These are phyloP conservation scores for Dichetophora obliterata DNA, from an alignment of 2,888 invertebrate genomes.

Conservation along the genomic window DNA sequence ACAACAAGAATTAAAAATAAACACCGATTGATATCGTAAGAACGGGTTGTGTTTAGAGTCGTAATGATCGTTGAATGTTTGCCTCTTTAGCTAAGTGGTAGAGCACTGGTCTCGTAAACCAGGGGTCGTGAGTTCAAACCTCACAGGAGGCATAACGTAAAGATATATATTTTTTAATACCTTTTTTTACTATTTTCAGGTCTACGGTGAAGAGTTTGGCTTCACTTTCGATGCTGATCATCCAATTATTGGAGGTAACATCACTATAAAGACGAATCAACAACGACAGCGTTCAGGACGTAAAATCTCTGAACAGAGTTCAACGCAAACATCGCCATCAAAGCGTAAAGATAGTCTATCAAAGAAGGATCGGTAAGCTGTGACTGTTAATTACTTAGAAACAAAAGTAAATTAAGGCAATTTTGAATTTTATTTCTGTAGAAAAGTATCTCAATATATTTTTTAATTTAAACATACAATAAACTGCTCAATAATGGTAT, in stretches of 20 bases:
- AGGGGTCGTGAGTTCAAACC: slow-evolving; percentile 66
- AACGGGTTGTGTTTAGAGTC: background rate
- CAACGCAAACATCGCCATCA: slow-evolving; percentile 83
- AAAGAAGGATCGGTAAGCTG: slow-evolving; percentile 75
- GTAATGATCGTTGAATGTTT: background rate
- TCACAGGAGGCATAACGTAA: slow-evolving; percentile 59
- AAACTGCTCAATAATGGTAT: too few relatives aligned
- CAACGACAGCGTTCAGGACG: slow-evolving; percentile 71
- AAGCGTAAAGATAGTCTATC: slow-evolving; percentile 83
- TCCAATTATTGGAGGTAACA: slow-evolving; percentile 63
- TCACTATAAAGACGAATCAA: slow-evolving; percentile 63
- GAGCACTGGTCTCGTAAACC: slow-evolving; percentile 67
- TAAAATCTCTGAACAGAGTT: slow-evolving; percentile 85
- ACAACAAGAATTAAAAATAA: too few relatives aligned
- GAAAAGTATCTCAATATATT: too few relatives aligned
- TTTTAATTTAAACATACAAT: too few relatives aligned
- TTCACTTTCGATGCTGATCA: slow-evolving; percentile 73
- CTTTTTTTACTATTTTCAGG: slow-evolving; percentile 67
- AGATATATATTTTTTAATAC: background rate
- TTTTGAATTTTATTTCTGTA: too few relatives aligned
- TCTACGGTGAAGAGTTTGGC: slow-evolving; percentile 90
- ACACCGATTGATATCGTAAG: background rate
- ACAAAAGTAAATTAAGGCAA: too few relatives aligned
- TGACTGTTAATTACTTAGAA: too few relatives aligned
- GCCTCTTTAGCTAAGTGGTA: slow-evolving; percentile 64